These are phyloP conservation scores for Nephila pilipes DNA, from an alignment of 1,140 invertebrate genomes.

Conservation along the genomic window DNA sequence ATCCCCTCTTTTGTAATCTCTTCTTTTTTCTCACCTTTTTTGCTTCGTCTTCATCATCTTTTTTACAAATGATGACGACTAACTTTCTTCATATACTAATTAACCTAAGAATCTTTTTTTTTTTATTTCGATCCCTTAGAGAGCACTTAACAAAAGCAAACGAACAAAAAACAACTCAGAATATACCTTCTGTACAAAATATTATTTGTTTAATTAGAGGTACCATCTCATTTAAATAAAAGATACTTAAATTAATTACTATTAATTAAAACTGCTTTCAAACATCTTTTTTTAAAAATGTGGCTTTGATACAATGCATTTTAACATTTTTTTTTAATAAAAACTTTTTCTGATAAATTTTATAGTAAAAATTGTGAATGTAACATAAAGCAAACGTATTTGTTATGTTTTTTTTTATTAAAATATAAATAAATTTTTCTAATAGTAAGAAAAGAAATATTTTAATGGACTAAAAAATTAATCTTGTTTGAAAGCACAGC, in stretches of 20 bases:
- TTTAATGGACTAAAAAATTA: too few species aligned
- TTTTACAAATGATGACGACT: background rate
- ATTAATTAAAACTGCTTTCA: conserved; percentile 1
- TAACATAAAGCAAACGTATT: too few species aligned
- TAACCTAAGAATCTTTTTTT: background rate
- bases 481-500: too few species aligned
- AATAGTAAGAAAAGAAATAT: too few species aligned
- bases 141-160: background rate
- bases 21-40: background rate
- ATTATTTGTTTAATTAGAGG: conserved; percentile 1
- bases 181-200: background rate
- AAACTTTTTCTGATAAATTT: too few species aligned
- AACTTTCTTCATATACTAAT: conserved; percentile 1
- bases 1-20: background rate
- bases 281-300: background rate
- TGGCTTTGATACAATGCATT: background rate
- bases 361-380: too few species aligned
- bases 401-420: too few species aligned
- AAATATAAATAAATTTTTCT: too few species aligned
- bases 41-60: background rate
- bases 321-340: too few species aligned
- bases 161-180: background rate
- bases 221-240: background rate
- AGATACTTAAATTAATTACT: background rate
- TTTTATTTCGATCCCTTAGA: background rate